Base-by-base conservation (phyloP, 2,797 vertebrate genomes). In the Chrysocyon brachyurus region DNA sequence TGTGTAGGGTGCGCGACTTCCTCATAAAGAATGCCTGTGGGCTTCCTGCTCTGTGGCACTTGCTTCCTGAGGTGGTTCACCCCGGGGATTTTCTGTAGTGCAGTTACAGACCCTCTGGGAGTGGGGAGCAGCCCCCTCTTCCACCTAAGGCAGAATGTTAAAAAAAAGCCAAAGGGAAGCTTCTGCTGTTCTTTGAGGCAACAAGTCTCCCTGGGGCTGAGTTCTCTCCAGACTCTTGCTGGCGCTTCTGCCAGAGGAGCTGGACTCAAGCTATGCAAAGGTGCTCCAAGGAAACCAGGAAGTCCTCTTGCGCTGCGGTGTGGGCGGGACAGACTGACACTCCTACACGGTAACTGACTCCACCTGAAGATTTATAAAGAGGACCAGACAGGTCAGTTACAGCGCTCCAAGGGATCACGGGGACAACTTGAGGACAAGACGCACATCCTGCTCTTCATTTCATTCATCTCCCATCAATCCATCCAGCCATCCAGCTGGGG, bases 1-100 rank as follows among this genome's bases (percentile, higher is more conserved):
- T 0, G 0, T 57, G 33, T 92, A 24, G 5, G 33, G 11, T 49
- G 46, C 21, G 12, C 3, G 14, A 8, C 82, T 87, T 84, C 24
- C 56, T 77, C 46, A 77, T 15, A 22, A 75, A 95, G 88, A 90
- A 26, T 2, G 28, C 21, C 36, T 11, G 0, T 24, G 0, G 31
- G 70, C 64, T 52, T 11, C 6, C 61, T 28, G 14, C 28, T 46
- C 36, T 28, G 28, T 4, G 2, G 21, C 49, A n/a, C 46, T 54
- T 73, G 52, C 82, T 79, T 63, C 12, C 84, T 3, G 0, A 26
- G 1, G 8, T 8, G 1, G 8, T 8, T n/a, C 12, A 0, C 49
- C 70, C n/a, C 17, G 12, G 15, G 66, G 85, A n/a, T 75, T 79
- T 79, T 72, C 79, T 84, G n/a, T 10, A 49, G n/a, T 31, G 75